Conservation (phyloP, 2,888 invertebrate genomes). For the Tipula vernalis region DNA sequence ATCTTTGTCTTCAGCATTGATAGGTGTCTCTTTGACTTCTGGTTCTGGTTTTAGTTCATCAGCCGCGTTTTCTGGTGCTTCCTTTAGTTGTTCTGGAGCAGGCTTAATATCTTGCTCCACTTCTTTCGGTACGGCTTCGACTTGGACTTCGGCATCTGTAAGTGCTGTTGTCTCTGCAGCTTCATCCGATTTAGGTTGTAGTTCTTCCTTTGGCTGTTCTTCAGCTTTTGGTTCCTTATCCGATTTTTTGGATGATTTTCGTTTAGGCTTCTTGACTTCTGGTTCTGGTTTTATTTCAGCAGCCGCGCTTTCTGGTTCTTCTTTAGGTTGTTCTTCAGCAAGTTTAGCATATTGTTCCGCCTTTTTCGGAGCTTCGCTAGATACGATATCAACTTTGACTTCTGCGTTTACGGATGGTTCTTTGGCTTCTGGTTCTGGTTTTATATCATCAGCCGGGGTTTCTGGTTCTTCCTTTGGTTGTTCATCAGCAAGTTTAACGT, state of each 20-base stretch:
- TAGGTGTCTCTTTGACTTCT: not conserved
- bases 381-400: too few relatives aligned
- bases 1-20: not conserved
- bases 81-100: not conserved
- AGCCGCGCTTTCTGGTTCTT: not conserved
- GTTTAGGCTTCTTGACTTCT: not conserved
- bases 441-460: too few relatives aligned
- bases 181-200: too few relatives aligned
- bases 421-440: too few relatives aligned
- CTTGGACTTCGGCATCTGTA: slow-evolving; percentile 5
- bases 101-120: not conserved
- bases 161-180: too few relatives aligned
- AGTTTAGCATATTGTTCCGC: too few relatives aligned
- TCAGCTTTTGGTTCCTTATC: not conserved
- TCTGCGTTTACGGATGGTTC: too few relatives aligned
- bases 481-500: not conserved
- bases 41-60: slow-evolving; percentile 10
- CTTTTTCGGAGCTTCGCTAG: too few relatives aligned
- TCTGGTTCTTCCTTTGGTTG: too few relatives aligned
- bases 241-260: not conserved
- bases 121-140: not conserved
- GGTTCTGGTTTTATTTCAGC: slow-evolving; percentile 10
- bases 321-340: not conserved
- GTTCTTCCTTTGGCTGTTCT: not conserved
- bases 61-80: not conserved